Percentiles rank a stretch among this genome's conserved stretches.
These are phyloP conservation scores for Scaptomyza cyrtandrae DNA, from an alignment of 2,888 invertebrate species.

Conservation along the genomic window DNA sequence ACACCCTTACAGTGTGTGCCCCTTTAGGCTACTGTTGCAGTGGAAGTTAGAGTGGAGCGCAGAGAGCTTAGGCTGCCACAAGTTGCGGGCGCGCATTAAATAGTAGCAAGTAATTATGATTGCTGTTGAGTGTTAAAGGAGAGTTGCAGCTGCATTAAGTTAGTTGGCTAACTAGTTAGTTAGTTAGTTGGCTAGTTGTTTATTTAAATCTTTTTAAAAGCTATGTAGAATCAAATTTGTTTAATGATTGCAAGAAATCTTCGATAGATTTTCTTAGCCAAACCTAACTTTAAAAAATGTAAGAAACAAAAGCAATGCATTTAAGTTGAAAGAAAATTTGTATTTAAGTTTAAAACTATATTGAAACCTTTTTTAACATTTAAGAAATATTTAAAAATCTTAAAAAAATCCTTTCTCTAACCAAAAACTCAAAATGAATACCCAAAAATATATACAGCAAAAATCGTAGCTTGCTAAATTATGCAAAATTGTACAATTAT, in stretches of 20 bases:
- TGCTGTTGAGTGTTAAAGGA: slow-evolving; percentile 37
- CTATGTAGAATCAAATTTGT: slow-evolving; percentile 18
- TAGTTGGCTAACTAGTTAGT: slow-evolving; percentile 26
- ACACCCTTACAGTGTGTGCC: not conserved
- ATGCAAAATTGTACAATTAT: slow-evolving; percentile 80
- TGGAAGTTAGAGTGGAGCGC: not conserved
- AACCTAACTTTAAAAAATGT: no score
- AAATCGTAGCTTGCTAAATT: slow-evolving; percentile 58
- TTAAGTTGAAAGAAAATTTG: no score
- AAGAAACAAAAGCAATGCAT: no score
- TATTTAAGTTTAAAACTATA: no score
- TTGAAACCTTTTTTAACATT: no score
- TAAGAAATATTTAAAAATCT: no score
- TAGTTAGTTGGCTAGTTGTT: slow-evolving; percentile 17
- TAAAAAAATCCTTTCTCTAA: no score
- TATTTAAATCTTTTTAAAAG: slow-evolving; percentile 52
- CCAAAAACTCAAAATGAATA: not conserved
- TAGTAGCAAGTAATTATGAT: slow-evolving; percentile 64
- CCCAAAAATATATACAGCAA: not conserved
- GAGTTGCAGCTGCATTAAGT: slow-evolving; percentile 37
- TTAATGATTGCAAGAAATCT: slow-evolving; percentile 19
- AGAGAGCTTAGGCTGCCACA: slow-evolving; percentile 37
- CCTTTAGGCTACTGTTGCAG: not conserved
- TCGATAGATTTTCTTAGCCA: no score
- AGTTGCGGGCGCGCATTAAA: slow-evolving; percentile 17